Percentiles rank a stretch among this genome's conserved stretches.
Conservation (phyloP, 2,113 vertebrate species). For the Anguilla rostrata region DNA sequence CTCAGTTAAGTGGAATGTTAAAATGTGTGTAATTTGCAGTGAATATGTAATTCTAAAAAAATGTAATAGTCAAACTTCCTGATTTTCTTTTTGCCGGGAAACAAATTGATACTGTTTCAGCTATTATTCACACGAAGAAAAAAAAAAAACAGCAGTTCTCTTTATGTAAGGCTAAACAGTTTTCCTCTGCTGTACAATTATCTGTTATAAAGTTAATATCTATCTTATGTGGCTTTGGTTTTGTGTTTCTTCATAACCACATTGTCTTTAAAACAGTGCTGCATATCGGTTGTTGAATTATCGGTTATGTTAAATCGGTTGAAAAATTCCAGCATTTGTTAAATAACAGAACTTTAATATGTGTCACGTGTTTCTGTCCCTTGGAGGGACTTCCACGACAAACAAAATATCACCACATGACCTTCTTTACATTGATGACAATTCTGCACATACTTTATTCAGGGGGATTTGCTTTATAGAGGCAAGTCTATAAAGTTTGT, state of each 20-base stretch:
- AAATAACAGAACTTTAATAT: neutral
- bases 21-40: neutral
- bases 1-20: neutral
- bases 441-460: neutral
- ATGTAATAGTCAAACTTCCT: neutral
- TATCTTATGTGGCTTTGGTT: neutral
- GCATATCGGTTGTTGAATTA: neutral
- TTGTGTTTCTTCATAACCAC: neutral
- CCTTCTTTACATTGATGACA: neutral
- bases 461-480: neutral
- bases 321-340: neutral
- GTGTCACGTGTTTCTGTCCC: neutral
- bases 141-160: neutral
- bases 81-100: neutral
- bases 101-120: neutral
- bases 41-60: neutral
- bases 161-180: neutral
- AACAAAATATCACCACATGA: neutral
- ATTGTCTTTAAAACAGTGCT: neutral
- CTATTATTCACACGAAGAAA: neutral
- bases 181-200: neutral
- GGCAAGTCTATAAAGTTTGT: neutral
- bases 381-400: neutral
- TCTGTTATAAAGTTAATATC: neutral
- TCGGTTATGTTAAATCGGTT: neutral